These are phyloP conservation scores for Diorhabda carinulata DNA, from an alignment of 1,140 invertebrate species.

Conservation along the genomic window DNA sequence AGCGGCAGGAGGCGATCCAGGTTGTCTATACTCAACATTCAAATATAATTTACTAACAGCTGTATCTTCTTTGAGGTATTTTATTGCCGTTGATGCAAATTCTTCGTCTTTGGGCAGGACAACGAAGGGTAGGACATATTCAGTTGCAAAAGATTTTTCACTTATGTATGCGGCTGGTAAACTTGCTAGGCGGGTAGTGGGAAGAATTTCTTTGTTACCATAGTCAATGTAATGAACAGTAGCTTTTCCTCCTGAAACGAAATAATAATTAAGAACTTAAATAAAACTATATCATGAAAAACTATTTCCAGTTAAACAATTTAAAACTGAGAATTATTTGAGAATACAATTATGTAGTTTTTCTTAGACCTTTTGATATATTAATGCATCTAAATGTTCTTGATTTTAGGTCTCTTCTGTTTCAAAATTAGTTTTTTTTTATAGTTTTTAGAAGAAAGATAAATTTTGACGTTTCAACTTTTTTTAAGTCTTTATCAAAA, in stretches of 20 bases:
- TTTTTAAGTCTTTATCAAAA: too few relatives aligned
- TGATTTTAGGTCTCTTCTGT: too few relatives aligned
- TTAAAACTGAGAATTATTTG: slow-evolving; percentile 49
- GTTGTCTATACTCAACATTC: slow-evolving; percentile 67
- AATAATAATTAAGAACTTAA: slow-evolving; percentile 17
- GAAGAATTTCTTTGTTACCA: slow-evolving; percentile 71
- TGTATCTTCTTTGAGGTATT: slow-evolving; percentile 64
- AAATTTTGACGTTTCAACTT: too few relatives aligned
- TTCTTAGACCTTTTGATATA: too few relatives aligned
- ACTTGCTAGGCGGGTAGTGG: slow-evolving; percentile 62
- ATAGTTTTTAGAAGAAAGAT: too few relatives aligned
- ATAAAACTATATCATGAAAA: neutral
- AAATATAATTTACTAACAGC: slow-evolving; percentile 62
- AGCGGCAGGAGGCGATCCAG: slow-evolving; percentile 61
- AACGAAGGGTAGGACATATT: slow-evolving; percentile 82
- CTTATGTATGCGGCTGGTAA: slow-evolving; percentile 73
- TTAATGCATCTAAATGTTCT: too few relatives aligned
- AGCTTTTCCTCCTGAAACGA: slow-evolving; percentile 26
- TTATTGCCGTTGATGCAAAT: slow-evolving; percentile 69
- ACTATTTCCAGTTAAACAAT: neutral
- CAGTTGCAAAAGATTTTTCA: slow-evolving; percentile 77
- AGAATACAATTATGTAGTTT: too few relatives aligned
- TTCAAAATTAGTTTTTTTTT: too few relatives aligned
- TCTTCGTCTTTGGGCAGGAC: slow-evolving; percentile 81
- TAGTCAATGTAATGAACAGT: slow-evolving; percentile 82